Base-by-base conservation (phyloP, 2,888 invertebrate genomes). In the Dicycla oo region DNA sequence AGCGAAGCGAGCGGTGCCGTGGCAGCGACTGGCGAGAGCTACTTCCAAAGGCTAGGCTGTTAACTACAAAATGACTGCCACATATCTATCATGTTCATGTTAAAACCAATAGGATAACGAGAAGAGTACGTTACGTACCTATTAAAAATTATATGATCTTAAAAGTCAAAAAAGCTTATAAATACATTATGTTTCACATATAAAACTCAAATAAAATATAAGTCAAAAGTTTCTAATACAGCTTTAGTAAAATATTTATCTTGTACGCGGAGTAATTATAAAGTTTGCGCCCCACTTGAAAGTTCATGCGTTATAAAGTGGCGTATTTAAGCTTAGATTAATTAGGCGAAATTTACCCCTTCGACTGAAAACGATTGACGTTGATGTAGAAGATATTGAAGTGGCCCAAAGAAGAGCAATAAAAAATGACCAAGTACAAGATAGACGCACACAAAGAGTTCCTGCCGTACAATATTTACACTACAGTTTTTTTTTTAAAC, bases 291-390 rank as follows among this genome's bases (percentile, higher is more conserved):
- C 83, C 78, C 70, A 75, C 72, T 81, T 75, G 38, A 61, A 86
- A 86, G 83, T 87, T 83, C 82, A 80, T 84, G 80, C 79, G 85
- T 82, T 86, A 84, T 85, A 82, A 85, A 83, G 85, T 78, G 85
- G 75, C 74, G 81, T 85, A 83, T 83, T 84, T 88, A 87, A 89
- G 88, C 85, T 83, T 78, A 84, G 84, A 88, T 89, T 88, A 89
- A 89, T 89, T 86, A 86, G 85, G 57, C 73, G 38, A 80, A 86
- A 85, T 83, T 78, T 80, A 82, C 84, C 84, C 84, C 83, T 85
- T 85, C 78, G 85, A 80, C 80, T 82, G 84, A 85, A 86, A 86
- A 86, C 82, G 75, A 80, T 74, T 63, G 61, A 34, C 78, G 23
- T 34, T 43, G 80, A 77, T 80, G 26, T 81, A 73, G 10, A 34